Base-by-base conservation (phyloP, 1,140 invertebrate genomes). In the Gryllus bimaculatus region DNA sequence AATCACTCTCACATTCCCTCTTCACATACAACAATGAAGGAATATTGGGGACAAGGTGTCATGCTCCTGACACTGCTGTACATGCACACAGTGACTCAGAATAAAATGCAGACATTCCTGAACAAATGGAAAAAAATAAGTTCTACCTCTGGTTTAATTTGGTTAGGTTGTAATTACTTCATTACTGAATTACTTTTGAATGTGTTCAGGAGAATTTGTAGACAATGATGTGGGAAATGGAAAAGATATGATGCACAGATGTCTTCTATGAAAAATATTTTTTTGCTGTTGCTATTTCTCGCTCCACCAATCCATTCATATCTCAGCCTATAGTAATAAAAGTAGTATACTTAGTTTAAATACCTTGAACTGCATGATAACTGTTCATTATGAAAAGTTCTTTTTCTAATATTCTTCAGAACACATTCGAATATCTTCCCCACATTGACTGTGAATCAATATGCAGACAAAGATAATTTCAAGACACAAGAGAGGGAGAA, bases 1-100 rank as follows among this genome's bases (percentile, higher is more conserved):
- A 77, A 21, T 20, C 76, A 48, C 76, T 77, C 76, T 77, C 76
- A 20, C 76, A 48, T 48, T 48, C 47, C 47, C 76, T 77, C 76
- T 20, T 20, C 47, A 76, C 13, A 76, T 66, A 66, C 18, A 13
- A 66, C 26, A 66, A 66, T 10, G 54, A 66, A 18, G 54, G 18
- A 66, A 18, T 66, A 66, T 66, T 18, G 54, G 26, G 26, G 26
- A 39, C 26, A 39, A 39, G 26, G 26, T 39, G 26, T 39, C 54
- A 66, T 66, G 54, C 54, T 66, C 10, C 54, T 66, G 54, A 66
- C 26, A 39, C 54, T 66, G 54, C 54, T 18, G 54, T 18, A 18
- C 54, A 66, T 66, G 54, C 54, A 18, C 54, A 66, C 54, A 66
- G 18, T 39, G 26, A 39, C 26, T 39, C 26, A 1, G 26, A 39